Evolutionary conservation across 2,113 vertebrate species (phyloP).

Genomic region (Sphyrna mokarran): DNA sequence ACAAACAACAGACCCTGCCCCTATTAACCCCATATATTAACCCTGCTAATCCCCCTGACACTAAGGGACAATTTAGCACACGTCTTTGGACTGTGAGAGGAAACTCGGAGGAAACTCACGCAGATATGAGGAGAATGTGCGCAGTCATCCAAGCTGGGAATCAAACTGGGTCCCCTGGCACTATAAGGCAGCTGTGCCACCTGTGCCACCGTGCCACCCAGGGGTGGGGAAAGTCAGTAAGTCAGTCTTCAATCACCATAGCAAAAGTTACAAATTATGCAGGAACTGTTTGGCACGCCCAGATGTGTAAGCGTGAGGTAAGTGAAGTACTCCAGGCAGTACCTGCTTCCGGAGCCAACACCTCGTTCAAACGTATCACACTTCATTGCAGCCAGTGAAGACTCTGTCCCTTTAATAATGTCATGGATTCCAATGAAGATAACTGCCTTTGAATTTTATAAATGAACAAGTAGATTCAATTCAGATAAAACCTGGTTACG

Average conservation of each 20-base stretch:
- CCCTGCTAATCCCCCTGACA: no score
- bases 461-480: slow-evolving; percentile 24
- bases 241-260: no score
- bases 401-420: background rate
- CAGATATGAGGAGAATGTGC: no score
- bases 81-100: no score
- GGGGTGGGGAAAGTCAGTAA: background rate
- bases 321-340: background rate
- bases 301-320: background rate
- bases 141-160: no score
- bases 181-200: no score
- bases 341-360: background rate
- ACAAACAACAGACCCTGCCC: no score
- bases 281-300: background rate
- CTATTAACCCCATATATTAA: no score
- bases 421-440: background rate
- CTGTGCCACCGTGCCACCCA: no score
- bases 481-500: background rate
- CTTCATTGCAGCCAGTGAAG: background rate
- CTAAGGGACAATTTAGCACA: no score
- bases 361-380: background rate
- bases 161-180: no score
- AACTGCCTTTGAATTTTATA: background rate
- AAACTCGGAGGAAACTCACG: no score
- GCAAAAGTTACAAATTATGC: background rate